Percentiles rank a stretch among this genome's conserved stretches.
phyloP scores from a whole-genome alignment of 2,113 vertebrate species.

The Danionella cerebrum region DNA sequence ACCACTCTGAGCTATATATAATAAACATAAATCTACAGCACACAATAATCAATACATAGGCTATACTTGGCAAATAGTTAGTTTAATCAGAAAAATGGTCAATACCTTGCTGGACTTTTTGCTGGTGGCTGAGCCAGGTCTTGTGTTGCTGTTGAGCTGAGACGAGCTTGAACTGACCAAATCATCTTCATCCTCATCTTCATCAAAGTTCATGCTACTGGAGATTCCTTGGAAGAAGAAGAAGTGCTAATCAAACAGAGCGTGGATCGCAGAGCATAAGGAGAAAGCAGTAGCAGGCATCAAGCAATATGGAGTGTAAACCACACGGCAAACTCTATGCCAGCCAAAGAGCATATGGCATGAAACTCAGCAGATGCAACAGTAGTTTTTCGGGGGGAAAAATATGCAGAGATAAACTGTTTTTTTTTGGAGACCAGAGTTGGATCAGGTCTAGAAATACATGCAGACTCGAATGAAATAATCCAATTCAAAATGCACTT shows the following conservation, averaged over 20 bases:
- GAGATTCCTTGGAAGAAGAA: constrained; percentile 77
- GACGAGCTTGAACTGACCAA: constrained; percentile 96
- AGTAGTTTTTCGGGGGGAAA: neutral
- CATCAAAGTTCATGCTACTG: constrained; percentile 97
- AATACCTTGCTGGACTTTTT: constrained; percentile 91
- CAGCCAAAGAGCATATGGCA: neutral
- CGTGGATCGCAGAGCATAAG: neutral
- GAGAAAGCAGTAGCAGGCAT: neutral
- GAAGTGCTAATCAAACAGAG: neutral
- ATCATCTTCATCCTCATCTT: constrained; percentile 93
- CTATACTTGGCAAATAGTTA: too few species aligned
- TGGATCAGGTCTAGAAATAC: neutral
- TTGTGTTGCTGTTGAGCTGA: constrained; percentile 90
- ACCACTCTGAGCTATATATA: too few species aligned
- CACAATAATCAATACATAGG: too few species aligned
- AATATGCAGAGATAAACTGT: too few species aligned
- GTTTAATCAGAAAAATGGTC: too few species aligned
- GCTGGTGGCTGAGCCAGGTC: constrained; percentile 90
- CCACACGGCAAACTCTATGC: neutral
- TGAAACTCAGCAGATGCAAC: neutral
- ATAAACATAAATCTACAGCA: too few species aligned
- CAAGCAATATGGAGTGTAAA: constrained; percentile 4
- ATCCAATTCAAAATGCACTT: neutral
- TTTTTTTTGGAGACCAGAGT: neutral
- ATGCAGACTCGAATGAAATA: neutral